Conservation (phyloP, 92 coral and sea anemone genomes). For the Diadumene lineata region DNA sequence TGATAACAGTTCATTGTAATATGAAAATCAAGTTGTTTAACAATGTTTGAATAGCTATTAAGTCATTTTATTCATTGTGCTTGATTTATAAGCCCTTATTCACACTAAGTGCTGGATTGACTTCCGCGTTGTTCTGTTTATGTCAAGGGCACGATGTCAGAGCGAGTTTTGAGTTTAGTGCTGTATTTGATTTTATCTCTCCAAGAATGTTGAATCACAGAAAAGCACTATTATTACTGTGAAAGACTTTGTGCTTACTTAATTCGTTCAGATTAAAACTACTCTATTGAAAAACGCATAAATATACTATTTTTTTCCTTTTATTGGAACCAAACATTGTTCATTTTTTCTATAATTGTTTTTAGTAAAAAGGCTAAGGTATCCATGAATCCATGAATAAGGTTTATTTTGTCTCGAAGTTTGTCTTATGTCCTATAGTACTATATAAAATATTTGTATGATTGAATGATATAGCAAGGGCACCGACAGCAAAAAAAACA, state of each 20-base stretch:
- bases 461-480: not conserved
- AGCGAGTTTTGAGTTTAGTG: not conserved
- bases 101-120: not conserved
- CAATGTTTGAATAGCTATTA: not conserved
- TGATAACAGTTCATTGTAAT: not conserved
- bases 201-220: no score
- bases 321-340: no score
- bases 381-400: not conserved
- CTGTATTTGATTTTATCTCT: no score
- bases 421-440: not conserved
- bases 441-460: not conserved
- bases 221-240: no score
- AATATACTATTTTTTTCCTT: no score
- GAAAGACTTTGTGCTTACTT: no score
- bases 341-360: no score
- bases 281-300: no score
- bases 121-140: not conserved
- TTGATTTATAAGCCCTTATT: not conserved
- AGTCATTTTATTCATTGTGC: not conserved
- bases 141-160: not conserved
- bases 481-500: not conserved
- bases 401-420: not conserved
- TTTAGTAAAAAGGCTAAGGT: no score
- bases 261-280: no score
- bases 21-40: not conserved